Evolutionary conservation across 2,888 invertebrate species (phyloP), one percentile per base, ranked within the genome.

Genomic region (Rhorus exstirpatorius): DNA sequence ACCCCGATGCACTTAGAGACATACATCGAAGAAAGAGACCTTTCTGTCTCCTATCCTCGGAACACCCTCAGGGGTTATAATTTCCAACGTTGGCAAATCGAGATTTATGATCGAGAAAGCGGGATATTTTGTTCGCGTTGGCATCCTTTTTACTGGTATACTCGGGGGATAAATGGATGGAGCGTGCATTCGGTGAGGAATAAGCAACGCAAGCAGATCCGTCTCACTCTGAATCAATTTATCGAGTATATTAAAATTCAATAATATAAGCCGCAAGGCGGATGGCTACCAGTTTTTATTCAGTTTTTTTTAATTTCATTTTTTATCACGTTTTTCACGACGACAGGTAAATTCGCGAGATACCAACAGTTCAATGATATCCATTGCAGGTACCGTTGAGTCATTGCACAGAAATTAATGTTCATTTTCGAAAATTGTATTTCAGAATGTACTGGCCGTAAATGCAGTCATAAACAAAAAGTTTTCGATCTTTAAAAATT

Each of bases 101-200:
- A 88, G 88, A 90, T 90, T 90, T 90, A 90, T 87, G 89, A 87
- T 60, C 65, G 83, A 14, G 84, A 86, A 87, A 87, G 85, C 84
- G 77, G 78, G 71, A 76, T 26, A 41, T 76, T 79, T 70, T 65
- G 65, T 53, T 10, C 7, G 8, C 24, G 31, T 44, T 12, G 19
- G 63, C 35, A 55, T 24, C 26, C 46, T 46, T 31, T 35, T 74
- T 38, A 38, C 67, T 51, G 41, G 44, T 53, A 63, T 55, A n/a
- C n/a, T n/a, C 17, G 17, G 55, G 44, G 60, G 49, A 79, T 67
- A 68, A 70, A 75, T 75, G 53, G 61, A 79, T 8, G 10, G 44
- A 38, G 26, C 12, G 31, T 38, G 26, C 44, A 58, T 51, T 35
- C 31, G 44, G 14, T 10, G 44, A 21, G 41, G 2, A 58, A 46